Percentiles rank a stretch among this genome's conserved stretches.
Evolutionary conservation across 2,888 invertebrate genomes (phyloP).

Genomic region (Cephus runcator): DNA sequence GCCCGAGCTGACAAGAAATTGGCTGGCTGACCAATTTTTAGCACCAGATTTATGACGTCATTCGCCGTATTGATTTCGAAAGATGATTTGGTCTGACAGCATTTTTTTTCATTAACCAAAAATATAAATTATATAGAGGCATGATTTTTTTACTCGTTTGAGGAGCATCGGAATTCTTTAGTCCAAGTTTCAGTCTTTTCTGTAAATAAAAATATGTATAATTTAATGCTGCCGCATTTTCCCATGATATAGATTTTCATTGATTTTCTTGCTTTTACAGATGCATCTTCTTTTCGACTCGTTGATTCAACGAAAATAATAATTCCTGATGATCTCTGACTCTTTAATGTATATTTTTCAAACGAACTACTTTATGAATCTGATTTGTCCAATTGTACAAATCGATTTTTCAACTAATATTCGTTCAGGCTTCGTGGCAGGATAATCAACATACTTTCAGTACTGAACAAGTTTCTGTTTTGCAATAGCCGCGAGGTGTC

Average conservation of each 20-base stretch:
- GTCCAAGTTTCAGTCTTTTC: background rate
- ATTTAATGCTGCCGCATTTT: background rate
- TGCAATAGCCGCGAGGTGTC: background rate
- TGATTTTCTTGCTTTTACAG: background rate
- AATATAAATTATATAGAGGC: background rate
- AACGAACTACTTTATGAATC: too few relatives aligned
- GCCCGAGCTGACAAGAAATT: conserved; percentile 1
- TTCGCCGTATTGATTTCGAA: background rate
- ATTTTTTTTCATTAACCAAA: background rate
- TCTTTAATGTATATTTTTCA: background rate
- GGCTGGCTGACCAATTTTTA: conserved; percentile 4
- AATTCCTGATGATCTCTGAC: background rate
- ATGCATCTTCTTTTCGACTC: background rate
- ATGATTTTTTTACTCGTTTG: background rate
- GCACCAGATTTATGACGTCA: background rate
- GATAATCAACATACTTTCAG: background rate
- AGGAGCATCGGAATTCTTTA: background rate
- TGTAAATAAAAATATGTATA: background rate
- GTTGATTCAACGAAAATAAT: background rate
- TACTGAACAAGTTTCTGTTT: background rate
- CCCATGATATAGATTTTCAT: background rate
- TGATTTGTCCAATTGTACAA: background rate
- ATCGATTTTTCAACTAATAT: background rate
- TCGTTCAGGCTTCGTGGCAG: background rate
- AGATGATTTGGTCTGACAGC: background rate